A percentile compares a stretch with the other conserved stretches of the same genome.
These are phyloP conservation scores for Rhodeus uyekii DNA, from an alignment of 2,797 vertebrate species.

Conservation along the genomic window DNA sequence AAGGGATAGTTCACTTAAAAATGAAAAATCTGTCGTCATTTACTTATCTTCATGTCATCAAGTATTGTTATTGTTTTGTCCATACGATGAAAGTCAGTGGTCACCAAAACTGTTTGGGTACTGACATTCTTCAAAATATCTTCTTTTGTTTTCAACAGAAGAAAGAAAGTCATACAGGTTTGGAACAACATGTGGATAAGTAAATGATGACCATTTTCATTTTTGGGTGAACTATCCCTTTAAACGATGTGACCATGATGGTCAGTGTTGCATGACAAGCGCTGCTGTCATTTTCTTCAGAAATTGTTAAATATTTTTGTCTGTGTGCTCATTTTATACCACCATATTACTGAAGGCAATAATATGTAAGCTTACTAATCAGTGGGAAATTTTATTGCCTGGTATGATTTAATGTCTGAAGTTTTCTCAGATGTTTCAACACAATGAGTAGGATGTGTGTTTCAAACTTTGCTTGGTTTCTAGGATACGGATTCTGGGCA, in stretches of 20 bases:
- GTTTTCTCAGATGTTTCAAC: not conserved
- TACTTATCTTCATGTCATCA: not conserved
- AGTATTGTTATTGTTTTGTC: not conserved
- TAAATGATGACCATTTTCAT: not conserved
- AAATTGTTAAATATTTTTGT: not conserved
- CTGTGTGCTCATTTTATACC: too few species aligned
- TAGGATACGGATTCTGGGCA: not conserved
- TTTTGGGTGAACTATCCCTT: not conserved
- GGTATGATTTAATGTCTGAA: not conserved
- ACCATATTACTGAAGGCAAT: not conserved
- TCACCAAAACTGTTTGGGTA: not conserved
- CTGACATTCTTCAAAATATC: not conserved
- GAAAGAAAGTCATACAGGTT: not conserved
- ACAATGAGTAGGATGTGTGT: not conserved
- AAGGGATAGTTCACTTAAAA: not conserved
- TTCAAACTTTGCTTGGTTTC: slow-evolving; percentile 4
- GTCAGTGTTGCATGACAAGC: not conserved
- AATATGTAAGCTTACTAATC: not conserved
- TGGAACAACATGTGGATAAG: not conserved
- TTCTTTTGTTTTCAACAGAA: not conserved
- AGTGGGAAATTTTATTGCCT: not conserved
- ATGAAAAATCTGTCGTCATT: not conserved
- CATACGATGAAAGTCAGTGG: not conserved
- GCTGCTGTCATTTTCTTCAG: not conserved
- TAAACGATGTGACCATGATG: not conserved